Base-by-base conservation (phyloP, 2,113 vertebrate species). In the Eudyptes chrysolophus region DNA sequence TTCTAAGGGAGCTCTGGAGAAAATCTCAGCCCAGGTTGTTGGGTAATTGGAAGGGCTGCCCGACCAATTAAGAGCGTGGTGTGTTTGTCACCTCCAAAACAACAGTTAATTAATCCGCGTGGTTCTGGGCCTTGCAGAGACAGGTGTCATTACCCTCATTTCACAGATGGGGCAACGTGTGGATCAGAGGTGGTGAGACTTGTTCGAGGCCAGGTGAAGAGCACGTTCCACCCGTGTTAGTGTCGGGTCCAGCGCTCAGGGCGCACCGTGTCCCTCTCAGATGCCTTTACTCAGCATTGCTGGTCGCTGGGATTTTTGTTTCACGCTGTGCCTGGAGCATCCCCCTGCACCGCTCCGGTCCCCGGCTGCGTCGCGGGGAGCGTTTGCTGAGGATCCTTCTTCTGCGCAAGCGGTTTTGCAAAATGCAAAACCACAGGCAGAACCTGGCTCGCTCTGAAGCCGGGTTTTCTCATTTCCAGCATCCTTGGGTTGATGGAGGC, bases 361-460 rank as follows among this genome's bases (percentile, higher is more conserved):
- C 40, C 10, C 0, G 3, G 29, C 13, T 68, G 68, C 32, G 1
- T 29, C 3, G 0, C 0, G 3, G 21, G 27, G 36, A 44, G 19
- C 2, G 0, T 51, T 30, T 49, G 42, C 19, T 85, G 87, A 29
- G 19, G 27, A 38, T 26, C 21, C 16, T 60, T 10, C 46, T 48
- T 25, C 46, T 78, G 71, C 1, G 3, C 36, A 46, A 46, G 13
- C 0, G 1, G 27, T n/a, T 68, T 55, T 61, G 64, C 55, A 70
- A 64, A 76, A 22, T 10, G 8, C 40, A n/a, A 36, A 87, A 36
- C 36, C 51, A 13, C 44, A 18, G 72, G 44, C 49, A 84, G 91
- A 44, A 57, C 34, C 17, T 0, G 3, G 54, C 48, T 46, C 0
- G 1, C 44, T 38, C 69, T 17, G 36, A 21, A 38, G 49, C 27